These are phyloP conservation scores for Fragum fragum DNA, from an alignment of 2,888 invertebrate species.

Conservation along the genomic window DNA sequence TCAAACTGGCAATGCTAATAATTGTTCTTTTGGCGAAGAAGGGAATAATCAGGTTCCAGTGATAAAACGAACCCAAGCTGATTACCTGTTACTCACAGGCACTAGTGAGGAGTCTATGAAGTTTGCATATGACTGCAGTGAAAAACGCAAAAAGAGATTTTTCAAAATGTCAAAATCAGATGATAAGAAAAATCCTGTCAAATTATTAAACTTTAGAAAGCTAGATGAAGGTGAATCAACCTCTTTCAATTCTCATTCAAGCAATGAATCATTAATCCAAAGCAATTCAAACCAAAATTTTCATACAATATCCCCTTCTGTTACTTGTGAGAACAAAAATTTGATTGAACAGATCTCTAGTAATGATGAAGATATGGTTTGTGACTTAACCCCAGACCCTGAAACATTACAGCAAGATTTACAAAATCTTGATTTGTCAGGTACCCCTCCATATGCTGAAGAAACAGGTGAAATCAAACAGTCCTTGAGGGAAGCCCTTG, in stretches of 20 bases:
- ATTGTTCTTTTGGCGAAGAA: background rate
- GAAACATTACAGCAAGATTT: slow-evolving; percentile 54
- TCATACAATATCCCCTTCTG: too few relatives aligned
- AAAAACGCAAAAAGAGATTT: slow-evolving; percentile 56
- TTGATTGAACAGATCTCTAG: too few relatives aligned
- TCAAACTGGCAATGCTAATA: background rate
- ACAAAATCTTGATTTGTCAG: slow-evolving; percentile 52
- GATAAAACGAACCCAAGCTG: background rate
- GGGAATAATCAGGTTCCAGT: background rate
- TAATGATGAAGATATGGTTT: background rate
- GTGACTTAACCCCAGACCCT: slow-evolving; percentile 59
- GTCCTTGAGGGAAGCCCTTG: slow-evolving; percentile 67
- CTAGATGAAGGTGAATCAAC: slow-evolving; percentile 17
- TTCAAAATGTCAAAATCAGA: slow-evolving; percentile 10
- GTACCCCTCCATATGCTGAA: slow-evolving; percentile 60
- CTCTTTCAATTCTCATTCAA: background rate
- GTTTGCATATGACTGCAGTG: slow-evolving; percentile 22
- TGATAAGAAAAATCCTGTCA: slow-evolving; percentile 28
- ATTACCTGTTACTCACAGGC: slow-evolving; percentile 4
- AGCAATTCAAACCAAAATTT: too few relatives aligned
- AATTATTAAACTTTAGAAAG: slow-evolving; percentile 38
- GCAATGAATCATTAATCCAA: too few relatives aligned
- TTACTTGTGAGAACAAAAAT: too few relatives aligned
- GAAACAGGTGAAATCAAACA: slow-evolving; percentile 44
- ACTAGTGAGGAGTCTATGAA: slow-evolving; percentile 10